A percentile compares a stretch with the other conserved stretches of the same genome.
phyloP scores from a whole-genome alignment of 2,888 invertebrate genomes.

The Thereva unica region DNA sequence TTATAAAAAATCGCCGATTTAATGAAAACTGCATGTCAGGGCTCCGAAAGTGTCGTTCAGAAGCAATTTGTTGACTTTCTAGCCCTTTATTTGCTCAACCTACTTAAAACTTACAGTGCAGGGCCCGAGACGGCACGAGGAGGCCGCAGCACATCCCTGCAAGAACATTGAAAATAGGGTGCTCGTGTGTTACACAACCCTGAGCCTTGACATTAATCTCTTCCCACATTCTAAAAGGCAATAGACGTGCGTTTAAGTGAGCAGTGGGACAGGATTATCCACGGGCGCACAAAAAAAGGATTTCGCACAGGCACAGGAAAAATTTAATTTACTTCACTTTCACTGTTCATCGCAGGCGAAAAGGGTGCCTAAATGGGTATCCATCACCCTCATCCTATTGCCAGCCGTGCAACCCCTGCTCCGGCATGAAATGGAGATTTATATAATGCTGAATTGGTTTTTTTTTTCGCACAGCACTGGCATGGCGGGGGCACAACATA shows the following conservation, averaged over 20 bases:
- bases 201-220: conserved; percentile 22
- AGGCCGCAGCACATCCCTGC: no score
- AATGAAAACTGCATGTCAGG: no score
- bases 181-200: no score
- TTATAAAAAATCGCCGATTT: no score
- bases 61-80: no score
- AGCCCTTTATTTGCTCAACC: no score
- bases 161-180: no score
- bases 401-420: conserved; percentile 31
- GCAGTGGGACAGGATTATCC: conserved; percentile 11
- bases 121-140: no score
- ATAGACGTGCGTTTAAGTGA: conserved; percentile 16
- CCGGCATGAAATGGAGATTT: conserved; percentile 41
- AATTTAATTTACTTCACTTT: conserved; percentile 41
- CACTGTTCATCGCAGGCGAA: conserved; percentile 32
- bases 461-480: conserved; percentile 20
- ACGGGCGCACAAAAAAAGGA: conserved; percentile 7
- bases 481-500: conserved; percentile 35
- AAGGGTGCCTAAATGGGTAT: conserved; percentile 39
- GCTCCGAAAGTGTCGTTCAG: no score
- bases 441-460: conserved; percentile 40
- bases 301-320: conserved; percentile 28
- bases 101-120: no score
- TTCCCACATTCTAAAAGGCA: conserved; percentile 6
- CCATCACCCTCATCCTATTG: conserved; percentile 39